phyloP scores from a whole-genome alignment of 2,888 invertebrate species.

The Nymphalis polychloros region DNA sequence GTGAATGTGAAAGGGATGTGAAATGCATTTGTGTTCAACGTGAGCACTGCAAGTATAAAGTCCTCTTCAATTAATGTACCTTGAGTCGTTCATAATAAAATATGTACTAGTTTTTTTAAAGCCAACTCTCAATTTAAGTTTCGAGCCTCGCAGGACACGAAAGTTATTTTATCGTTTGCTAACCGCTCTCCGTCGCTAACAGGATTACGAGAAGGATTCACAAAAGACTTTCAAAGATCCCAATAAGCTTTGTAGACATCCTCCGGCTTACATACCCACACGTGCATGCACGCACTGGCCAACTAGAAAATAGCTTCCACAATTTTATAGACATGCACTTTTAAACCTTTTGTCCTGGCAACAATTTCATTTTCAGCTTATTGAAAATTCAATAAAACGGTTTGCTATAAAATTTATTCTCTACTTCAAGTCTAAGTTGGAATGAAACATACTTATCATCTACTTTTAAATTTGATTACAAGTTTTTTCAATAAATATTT shows the following conservation, averaged over 20 bases:
- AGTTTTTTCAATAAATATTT: too few species aligned
- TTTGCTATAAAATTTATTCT: neutral
- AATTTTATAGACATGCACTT: slow-evolving; percentile 8
- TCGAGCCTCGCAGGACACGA: neutral
- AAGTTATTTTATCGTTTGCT: slow-evolving; percentile 32
- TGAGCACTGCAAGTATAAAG: too few species aligned
- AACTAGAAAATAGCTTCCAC: slow-evolving; percentile 7
- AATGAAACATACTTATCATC: too few species aligned
- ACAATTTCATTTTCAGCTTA: neutral
- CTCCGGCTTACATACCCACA: neutral
- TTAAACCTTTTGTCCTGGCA: slow-evolving; percentile 4
- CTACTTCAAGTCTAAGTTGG: neutral
- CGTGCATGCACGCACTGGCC: neutral
- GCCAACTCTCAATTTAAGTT: neutral
- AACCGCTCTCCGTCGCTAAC: slow-evolving; percentile 48
- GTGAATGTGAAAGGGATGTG: too few species aligned
- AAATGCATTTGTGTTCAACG: too few species aligned
- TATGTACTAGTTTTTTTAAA: neutral
- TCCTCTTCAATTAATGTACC: too few species aligned
- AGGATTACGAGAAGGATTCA: slow-evolving; percentile 45
- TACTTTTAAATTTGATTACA: too few species aligned
- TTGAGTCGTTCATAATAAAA: neutral
- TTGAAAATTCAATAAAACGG: neutral
- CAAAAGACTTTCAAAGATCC: slow-evolving; percentile 47
- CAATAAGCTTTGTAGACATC: slow-evolving; percentile 39